Evolutionary conservation across 2,797 vertebrate species (phyloP), one percentile per base, ranked within the genome.

Genomic region (Micromesistius poutassou): DNA sequence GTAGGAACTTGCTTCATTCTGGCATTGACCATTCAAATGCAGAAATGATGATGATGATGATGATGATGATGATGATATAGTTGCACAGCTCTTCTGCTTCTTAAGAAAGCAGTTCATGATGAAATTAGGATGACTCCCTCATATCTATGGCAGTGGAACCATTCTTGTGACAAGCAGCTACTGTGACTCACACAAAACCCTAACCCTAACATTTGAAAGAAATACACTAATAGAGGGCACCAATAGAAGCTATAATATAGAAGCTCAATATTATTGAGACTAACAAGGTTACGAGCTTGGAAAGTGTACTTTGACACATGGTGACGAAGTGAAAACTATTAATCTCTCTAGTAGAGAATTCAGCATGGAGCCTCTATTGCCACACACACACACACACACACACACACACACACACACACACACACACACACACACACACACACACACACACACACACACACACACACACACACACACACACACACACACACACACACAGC

Each of bases 361-460:
- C 55, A 62, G 5, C n/a, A 62, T 62, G 55, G n/a, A 62, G 22
- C 55, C 46, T 55, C 19, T 3, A 55, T 55, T 22, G 3, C 22
- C 4, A 55, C 46, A 74, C 50, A 42, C 25, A 19, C 77, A 68
- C n/a, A 55, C 4, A 55, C 4, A 55, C 46, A 74, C 50, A 42
- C 25, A 19, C 77, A 68, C n/a, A 28, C 50, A 68, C 33, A n/a
- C 25, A 16, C 36, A 75, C 10, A 77, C 38, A 72, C 16, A 12
- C 70, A 46, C 70, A 72, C 70, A 33, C 76, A 72, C 40, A 36
- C 38, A 66, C 40, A 16, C 72, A 73, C 12, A 33, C 42, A 66
- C 70, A 46, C 68, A 72, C 70, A 33, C 76, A 72, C 40, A 36
- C 38, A 66, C 46, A 50, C 46, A 50, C 46, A 50, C 46, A 74